Evolutionary conservation across 1,140 invertebrate species (phyloP), one percentile per base, ranked within the genome.

Genomic region (Sarcophaga bullata): DNA sequence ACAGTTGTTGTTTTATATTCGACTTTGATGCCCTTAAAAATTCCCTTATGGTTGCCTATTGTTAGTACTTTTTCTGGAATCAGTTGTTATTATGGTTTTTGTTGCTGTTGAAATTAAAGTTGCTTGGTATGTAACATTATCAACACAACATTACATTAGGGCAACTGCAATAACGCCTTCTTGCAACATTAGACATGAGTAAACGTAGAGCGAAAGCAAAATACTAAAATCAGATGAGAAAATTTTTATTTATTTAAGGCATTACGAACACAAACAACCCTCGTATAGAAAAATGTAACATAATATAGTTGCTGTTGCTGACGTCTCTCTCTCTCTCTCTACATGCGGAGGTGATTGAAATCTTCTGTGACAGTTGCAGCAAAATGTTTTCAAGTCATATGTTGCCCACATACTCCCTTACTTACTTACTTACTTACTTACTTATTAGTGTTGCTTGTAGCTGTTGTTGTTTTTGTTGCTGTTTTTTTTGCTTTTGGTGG

Each of bases 121-220:
- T 37, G 25, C 25, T 37, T 37, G 25, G 25, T 37, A 37, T 37
- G 25, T 37, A 37, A 37, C 25, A 37, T 37, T 37, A 37, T 37
- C 25, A 37, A 37, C 25, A 37, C 25, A 37, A 37, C 1, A 37
- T 52, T 52, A 68, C 62, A 68, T 19, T 25, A 68, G 17, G 19
- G 19, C 62, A 19, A 68, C 15, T 19, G 19, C 62, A 68, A 68
- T 68, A 68, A 68, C 62, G 62, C 62, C 62, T 68, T 68, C n/a
- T 68, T 19, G 10, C 62, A 52, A 10, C 6, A 52, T 52, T 52
- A 10, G 8, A 52, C 50, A 52, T 13, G 9, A 52, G 8, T 52
- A 10, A 10, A 52, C 8, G 11, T 50, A 50, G 6, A 50, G 6
- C 49, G 11, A 8, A 50, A 8, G 49, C 7, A 11, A 50, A 50